A percentile compares a stretch with the other conserved stretches of the same genome.
Evolutionary conservation across 2,113 vertebrate species (phyloP).

Genomic region (Malurus elegans): DNA sequence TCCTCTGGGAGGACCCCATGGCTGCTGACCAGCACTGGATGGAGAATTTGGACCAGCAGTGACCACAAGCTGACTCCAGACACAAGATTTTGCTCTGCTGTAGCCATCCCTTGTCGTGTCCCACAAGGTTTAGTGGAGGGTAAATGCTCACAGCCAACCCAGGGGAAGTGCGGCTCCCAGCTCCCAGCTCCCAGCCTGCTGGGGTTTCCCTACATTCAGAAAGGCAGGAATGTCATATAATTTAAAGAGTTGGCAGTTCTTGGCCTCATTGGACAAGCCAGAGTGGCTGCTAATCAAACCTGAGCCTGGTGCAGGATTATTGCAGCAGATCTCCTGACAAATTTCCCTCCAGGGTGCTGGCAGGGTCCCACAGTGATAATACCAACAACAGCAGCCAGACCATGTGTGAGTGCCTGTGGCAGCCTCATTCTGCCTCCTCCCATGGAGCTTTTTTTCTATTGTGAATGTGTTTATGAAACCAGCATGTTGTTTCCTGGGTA

Average conservation of each 20-base stretch:
- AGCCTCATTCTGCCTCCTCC: not conserved
- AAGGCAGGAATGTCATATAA: not conserved
- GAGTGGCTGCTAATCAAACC: not conserved
- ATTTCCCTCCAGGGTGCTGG: not conserved
- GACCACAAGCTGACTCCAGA: fast-evolving
- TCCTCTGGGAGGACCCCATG: too few species aligned
- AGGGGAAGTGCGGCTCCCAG: not conserved
- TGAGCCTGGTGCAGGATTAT: not conserved
- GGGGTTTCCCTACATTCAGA: not conserved
- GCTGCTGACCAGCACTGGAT: not conserved
- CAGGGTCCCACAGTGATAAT: not conserved
- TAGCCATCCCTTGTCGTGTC: not conserved
- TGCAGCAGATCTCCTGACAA: not conserved
- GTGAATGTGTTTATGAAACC: not conserved
- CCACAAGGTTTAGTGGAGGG: fast-evolving
- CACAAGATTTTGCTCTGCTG: not conserved
- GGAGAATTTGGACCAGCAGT: not conserved
- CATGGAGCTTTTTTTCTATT: not conserved
- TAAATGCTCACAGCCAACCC: not conserved
- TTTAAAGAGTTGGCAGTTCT: not conserved
- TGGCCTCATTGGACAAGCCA: not conserved
- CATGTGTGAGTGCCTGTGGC: not conserved
- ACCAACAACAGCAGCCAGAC: not conserved
- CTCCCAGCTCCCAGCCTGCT: not conserved
- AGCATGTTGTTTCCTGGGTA: not conserved